Base-by-base conservation (phyloP, 2,797 vertebrate species). In the Momotus momota region DNA sequence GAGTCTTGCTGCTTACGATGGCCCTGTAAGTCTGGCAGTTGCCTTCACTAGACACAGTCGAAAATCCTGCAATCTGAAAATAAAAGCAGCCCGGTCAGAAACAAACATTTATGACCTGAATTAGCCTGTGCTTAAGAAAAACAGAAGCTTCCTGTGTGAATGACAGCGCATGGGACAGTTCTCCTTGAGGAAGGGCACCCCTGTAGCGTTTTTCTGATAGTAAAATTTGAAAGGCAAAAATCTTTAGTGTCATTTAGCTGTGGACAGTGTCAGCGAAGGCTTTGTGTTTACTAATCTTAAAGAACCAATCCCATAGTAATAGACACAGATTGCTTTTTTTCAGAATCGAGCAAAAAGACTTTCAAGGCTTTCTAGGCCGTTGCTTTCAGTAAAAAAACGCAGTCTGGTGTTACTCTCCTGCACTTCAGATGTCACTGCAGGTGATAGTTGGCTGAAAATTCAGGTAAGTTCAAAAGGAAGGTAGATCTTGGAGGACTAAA, bases 21-120 rank as follows among this genome's bases (percentile, higher is more conserved):
- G 92, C 94, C 92, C 93, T 90, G 52, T 96, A 93, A 95, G 93
- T 82, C 81, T 94, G 94, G 90, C 93, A 94, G 60, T 94, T 94
- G 96, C 96, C 91, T 96, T 97, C 94, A 49, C 92, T 82, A 81
- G 90, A 93, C 92, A 85, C 91, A 91, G 82, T 64, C 96, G 91
- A 83, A 93, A 95, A 90, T 94, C 86, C 88, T 93, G 90, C 79
- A 18, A 64, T 93, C 64, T 86, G 81, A 90, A 88, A 84, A 88
- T 57, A 81, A 72, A 97, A 96, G 62, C 38, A 71, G 65, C 88
- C 84, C 25, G 6, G 77, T 94, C 96, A 94, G 93, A 97, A 91
- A 81, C 69, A 95, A 91, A 73, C 89, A 94, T 84, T 95, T 96
- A 94, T 6, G 87, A 91, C 91, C 93, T 84, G 74, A 96, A 90